phyloP scores from a whole-genome alignment of 2,888 invertebrate genomes.

The Drosophila colorata region DNA sequence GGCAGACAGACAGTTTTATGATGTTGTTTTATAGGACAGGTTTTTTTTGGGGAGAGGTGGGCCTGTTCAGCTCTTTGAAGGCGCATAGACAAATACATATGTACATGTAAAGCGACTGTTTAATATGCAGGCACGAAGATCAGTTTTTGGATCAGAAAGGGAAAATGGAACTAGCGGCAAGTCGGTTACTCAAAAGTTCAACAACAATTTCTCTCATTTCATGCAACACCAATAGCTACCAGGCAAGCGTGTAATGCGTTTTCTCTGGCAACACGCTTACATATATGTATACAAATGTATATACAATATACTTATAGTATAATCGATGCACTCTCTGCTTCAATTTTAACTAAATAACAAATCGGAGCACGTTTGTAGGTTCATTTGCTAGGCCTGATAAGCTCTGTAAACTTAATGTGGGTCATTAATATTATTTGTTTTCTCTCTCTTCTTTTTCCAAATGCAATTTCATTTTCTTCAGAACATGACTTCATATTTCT shows the following conservation, averaged over 20 bases:
- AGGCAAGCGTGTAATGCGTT: conserved; percentile 26
- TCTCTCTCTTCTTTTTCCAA: conserved; percentile 17
- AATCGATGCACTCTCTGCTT: conserved; percentile 20
- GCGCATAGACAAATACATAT: neutral
- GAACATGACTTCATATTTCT: conserved; percentile 12
- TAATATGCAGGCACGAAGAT: conserved; percentile 61
- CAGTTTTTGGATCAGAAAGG: conserved; percentile 40
- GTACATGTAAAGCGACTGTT: conserved; percentile 33
- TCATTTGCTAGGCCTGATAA: conserved; percentile 54
- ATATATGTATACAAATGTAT: neutral
- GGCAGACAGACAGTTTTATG: conserved; percentile 64
- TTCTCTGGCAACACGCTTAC: conserved; percentile 5
- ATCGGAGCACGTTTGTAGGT: conserved; percentile 54
- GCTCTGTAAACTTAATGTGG: conserved; percentile 56
- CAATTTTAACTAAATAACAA: conserved; percentile 47
- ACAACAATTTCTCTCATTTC: conserved; percentile 38
- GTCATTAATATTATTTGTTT: conserved; percentile 53
- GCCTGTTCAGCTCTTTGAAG: conserved; percentile 6
- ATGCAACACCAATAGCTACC: conserved; percentile 11
- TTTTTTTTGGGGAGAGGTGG: conserved; percentile 44
- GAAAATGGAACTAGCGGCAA: conserved; percentile 29
- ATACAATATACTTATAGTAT: neutral
- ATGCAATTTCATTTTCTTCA: conserved; percentile 47
- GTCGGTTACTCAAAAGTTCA: conserved; percentile 1
- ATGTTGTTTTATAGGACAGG: conserved; percentile 64